Percentiles rank a stretch among this genome's conserved stretches.
Evolutionary conservation across 1,140 invertebrate species (phyloP).

Genomic region (Dendrolimus punctatus): DNA sequence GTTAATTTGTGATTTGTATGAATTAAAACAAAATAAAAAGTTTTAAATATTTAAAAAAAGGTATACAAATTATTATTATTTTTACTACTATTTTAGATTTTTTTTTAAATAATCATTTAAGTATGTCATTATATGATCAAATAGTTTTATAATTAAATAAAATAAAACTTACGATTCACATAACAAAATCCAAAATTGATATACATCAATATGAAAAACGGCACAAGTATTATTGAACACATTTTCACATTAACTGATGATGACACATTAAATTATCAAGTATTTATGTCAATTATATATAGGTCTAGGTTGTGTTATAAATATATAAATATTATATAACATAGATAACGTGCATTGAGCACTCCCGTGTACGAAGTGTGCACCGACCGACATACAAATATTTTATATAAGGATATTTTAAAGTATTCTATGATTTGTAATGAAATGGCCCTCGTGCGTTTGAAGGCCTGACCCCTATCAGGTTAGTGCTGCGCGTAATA

Average conservation of each 20-base stretch:
- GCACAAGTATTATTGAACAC: conserved; percentile 29
- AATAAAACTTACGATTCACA: conserved; percentile 52
- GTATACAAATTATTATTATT: no score
- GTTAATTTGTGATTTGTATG: no score
- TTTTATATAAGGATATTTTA: conserved; percentile 56
- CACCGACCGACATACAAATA: conserved; percentile 33
- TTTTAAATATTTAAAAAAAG: no score
- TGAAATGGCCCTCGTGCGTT: conserved; percentile 36
- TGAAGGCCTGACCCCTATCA: conserved; percentile 65
- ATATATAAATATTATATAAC: conserved; percentile 15
- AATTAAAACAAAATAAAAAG: no score
- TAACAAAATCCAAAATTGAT: conserved; percentile 39
- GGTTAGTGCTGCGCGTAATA: conserved; percentile 28
- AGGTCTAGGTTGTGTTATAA: conserved; percentile 28
- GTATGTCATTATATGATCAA: no score
- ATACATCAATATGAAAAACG: conserved; percentile 17
- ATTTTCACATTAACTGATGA: conserved; percentile 25
- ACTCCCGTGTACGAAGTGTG: conserved; percentile 28
- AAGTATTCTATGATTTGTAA: conserved; percentile 58
- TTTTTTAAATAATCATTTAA: no score
- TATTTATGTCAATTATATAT: conserved; percentile 27
- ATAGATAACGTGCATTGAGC: conserved; percentile 18
- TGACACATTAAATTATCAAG: conserved; percentile 12
- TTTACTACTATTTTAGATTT: no score
- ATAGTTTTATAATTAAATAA: not conserved